A percentile compares a stretch with the other conserved stretches of the same genome.
These are phyloP conservation scores for Tenrec ecaudatus DNA, from an alignment of 2,113 vertebrate genomes.

Conservation along the genomic window DNA sequence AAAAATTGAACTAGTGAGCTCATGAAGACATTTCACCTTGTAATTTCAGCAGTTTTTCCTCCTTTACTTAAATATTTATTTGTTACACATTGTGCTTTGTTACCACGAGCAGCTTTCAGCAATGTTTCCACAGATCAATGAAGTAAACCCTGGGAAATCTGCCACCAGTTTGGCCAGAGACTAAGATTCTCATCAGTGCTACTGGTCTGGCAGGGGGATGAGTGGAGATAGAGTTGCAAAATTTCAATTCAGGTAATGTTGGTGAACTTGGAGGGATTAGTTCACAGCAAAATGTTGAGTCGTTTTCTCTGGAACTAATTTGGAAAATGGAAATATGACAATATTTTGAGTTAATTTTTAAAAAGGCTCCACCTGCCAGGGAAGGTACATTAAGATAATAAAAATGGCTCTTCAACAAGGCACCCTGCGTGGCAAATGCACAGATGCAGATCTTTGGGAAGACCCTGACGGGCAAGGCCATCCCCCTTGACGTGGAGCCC, in stretches of 20 bases:
- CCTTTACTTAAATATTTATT: slow-evolving; percentile 33
- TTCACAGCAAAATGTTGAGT: background rate
- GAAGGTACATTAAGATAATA: slow-evolving; percentile 13
- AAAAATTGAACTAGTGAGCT: no score
- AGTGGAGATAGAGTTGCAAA: background rate
- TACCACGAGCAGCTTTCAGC: slow-evolving; percentile 28
- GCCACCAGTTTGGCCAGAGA: background rate
- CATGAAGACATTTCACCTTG: no score
- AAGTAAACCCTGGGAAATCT: background rate
- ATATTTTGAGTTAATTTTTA: background rate
- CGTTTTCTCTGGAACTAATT: slow-evolving; percentile 29
- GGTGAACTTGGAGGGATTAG: slow-evolving; percentile 38
- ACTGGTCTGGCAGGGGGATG: background rate
- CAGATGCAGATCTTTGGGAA: no score
- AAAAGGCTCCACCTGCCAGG: background rate
- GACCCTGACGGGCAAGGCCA: no score
- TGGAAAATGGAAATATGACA: slow-evolving; percentile 28
- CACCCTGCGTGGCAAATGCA: no score
- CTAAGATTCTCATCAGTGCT: slow-evolving; percentile 17
- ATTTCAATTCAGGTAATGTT: slow-evolving; percentile 42
- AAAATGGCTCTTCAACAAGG: background rate
- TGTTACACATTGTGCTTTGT: slow-evolving; percentile 47
- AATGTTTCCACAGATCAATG: background rate
- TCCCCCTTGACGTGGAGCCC: no score
- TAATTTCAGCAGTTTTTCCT: slow-evolving; percentile 43